Evolutionary conservation across 2,888 invertebrate genomes (phyloP).

Genomic region (Hoplodrina ambigua): DNA sequence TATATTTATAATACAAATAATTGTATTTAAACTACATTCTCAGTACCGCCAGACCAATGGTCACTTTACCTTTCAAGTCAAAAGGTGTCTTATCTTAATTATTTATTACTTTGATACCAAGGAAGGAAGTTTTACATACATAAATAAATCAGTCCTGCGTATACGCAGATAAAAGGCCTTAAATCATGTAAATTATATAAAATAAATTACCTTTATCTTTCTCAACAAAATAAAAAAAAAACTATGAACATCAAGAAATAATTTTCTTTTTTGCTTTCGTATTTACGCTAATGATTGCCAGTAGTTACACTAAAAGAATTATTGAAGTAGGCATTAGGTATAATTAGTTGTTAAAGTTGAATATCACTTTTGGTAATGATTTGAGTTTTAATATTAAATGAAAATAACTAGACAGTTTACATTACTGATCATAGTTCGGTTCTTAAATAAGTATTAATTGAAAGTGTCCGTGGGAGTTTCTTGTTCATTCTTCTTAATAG

Average conservation of each 20-base stretch:
- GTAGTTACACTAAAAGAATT: slow-evolving; percentile 15
- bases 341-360: slow-evolving; percentile 25
- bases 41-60: neutral
- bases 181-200: slow-evolving; percentile 39
- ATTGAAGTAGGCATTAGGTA: slow-evolving; percentile 33
- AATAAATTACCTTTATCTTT: slow-evolving; percentile 48
- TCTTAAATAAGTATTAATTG: too few species aligned
- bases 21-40: slow-evolving; percentile 15
- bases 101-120: slow-evolving; percentile 30
- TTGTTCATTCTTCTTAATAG: too few species aligned
- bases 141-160: slow-evolving; percentile 16
- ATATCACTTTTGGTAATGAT: neutral
- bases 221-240: slow-evolving; percentile 38
- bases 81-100: slow-evolving; percentile 21
- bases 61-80: slow-evolving; percentile 22
- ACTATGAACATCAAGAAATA: slow-evolving; percentile 23
- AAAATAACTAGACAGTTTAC: neutral
- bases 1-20: neutral
- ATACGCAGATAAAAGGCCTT: slow-evolving; percentile 17
- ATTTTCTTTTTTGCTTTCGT: slow-evolving; percentile 18
- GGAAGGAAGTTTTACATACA: slow-evolving; percentile 14
- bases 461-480: too few species aligned
- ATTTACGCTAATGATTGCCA: slow-evolving; percentile 25
- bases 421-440: neutral
- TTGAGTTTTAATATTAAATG: neutral